Percentiles rank a stretch among this genome's conserved stretches.
These are phyloP conservation scores for Lipophrys pholis DNA, from an alignment of 2,113 vertebrate species.

Conservation along the genomic window DNA sequence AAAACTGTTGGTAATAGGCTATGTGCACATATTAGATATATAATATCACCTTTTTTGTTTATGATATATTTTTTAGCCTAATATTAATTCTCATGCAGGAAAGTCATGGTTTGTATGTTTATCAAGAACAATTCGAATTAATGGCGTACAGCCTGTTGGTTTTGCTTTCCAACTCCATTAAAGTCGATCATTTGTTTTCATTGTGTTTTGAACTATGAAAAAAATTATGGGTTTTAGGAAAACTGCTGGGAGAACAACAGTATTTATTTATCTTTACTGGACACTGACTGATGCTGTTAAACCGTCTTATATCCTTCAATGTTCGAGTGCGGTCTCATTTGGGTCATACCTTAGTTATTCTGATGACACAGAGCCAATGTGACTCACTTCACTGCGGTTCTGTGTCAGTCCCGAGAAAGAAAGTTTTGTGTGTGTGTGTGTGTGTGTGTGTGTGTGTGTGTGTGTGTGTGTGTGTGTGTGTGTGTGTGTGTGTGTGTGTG, in stretches of 20 bases:
- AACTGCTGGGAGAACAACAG: background rate
- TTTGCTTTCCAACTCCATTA: too few relatives aligned
- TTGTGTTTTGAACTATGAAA: background rate
- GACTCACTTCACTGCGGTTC: conserved; percentile 44
- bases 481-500: background rate
- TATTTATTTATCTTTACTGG: background rate
- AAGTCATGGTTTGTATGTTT: too few relatives aligned
- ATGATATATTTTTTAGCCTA: too few relatives aligned
- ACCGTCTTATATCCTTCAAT: conserved; percentile 42
- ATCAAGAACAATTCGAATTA: too few relatives aligned
- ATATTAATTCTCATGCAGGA: too few relatives aligned
- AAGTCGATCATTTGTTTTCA: too few relatives aligned
- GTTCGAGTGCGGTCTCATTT: conserved; percentile 31
- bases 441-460: background rate
- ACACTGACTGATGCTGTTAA: conserved; percentile 15
- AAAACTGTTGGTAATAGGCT: too few relatives aligned
- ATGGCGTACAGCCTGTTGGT: too few relatives aligned
- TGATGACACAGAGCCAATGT: conserved; percentile 27
- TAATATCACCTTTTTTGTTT: too few relatives aligned
- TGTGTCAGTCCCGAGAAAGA: conserved; percentile 27
- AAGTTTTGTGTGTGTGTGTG: conserved; percentile 10
- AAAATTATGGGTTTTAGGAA: background rate
- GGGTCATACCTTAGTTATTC: conserved; percentile 46
- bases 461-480: conserved; percentile 15
- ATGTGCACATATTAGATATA: too few relatives aligned